A percentile compares a stretch with the other conserved stretches of the same genome.
phyloP scores from a whole-genome alignment of 2,113 vertebrate genomes.

The Etia nguti region DNA sequence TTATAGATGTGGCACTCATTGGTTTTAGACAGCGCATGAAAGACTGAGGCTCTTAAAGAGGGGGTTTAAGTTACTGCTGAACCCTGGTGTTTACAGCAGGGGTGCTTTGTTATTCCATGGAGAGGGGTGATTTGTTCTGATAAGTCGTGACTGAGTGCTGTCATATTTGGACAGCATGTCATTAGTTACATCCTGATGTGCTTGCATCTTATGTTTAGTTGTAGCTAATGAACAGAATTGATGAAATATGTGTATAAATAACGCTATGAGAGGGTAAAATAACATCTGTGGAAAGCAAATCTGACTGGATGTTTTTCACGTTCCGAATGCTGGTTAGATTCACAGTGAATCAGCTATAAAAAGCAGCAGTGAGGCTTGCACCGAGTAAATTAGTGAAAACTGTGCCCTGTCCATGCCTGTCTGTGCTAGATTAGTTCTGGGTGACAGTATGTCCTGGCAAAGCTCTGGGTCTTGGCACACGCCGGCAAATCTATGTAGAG shows the following conservation, averaged over 20 bases:
- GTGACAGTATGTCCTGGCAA: slow-evolving; percentile 44
- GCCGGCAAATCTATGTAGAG: slow-evolving; percentile 31
- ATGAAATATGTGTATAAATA: background rate
- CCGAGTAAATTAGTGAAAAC: slow-evolving; percentile 26
- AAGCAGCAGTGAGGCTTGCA: background rate
- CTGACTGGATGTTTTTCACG: background rate
- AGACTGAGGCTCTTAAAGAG: slow-evolving; percentile 17
- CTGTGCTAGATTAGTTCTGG: slow-evolving; percentile 47
- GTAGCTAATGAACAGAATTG: background rate
- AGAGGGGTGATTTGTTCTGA: background rate
- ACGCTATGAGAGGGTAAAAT: background rate
- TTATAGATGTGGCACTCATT: slow-evolving; percentile 33
- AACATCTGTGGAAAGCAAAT: background rate
- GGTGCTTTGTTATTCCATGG: background rate
- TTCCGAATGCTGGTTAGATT: background rate
- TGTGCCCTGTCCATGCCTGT: slow-evolving; percentile 1
- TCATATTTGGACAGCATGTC: background rate
- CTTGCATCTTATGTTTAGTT: background rate
- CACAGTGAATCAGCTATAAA: background rate
- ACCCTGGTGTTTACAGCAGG: background rate
- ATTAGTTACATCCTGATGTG: background rate
- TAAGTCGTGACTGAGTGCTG: background rate
- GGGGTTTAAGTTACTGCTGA: slow-evolving; percentile 18
- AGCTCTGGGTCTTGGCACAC: slow-evolving; percentile 33
- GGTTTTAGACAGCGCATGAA: slow-evolving; percentile 35